A percentile compares a stretch with the other conserved stretches of the same genome.
phyloP scores from a whole-genome alignment of 2,113 vertebrate species.

The Mormyrus lacerda region DNA sequence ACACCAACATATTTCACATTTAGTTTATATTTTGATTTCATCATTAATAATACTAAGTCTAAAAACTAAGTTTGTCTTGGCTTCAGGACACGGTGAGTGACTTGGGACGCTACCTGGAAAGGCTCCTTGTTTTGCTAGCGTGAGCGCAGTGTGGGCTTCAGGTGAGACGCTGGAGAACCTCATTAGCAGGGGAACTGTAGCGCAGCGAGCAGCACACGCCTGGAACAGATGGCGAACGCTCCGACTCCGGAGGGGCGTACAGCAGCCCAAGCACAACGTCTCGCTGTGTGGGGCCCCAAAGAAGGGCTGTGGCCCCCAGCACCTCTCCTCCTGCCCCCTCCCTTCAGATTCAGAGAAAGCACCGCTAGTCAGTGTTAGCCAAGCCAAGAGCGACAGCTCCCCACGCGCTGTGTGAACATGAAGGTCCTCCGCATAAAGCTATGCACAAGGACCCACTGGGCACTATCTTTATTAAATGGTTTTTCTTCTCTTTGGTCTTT shows the following conservation, averaged over 20 bases:
- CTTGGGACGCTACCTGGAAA: neutral
- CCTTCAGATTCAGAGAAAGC: neutral
- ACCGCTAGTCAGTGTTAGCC: neutral
- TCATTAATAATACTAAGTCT: neutral
- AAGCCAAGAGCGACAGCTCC: neutral
- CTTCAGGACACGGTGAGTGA: neutral
- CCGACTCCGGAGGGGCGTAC: neutral
- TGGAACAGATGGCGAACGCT: conserved; percentile 9
- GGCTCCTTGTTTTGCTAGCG: neutral
- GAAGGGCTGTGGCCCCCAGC: neutral
- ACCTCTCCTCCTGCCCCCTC: neutral
- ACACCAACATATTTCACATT: neutral
- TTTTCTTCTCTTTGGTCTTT: conserved; percentile 11
- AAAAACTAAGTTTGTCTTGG: conserved; percentile 2
- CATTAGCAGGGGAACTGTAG: neutral
- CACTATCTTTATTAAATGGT: neutral
- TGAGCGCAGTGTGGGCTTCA: neutral
- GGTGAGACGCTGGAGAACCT: conserved; percentile 3
- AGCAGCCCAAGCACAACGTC: neutral
- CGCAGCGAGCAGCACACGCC: neutral
- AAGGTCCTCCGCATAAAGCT: neutral
- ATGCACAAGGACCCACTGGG: neutral
- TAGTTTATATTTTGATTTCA: neutral
- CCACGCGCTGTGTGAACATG: neutral
- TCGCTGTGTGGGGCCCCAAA: neutral